A percentile compares a stretch with the other conserved stretches of the same genome.
These are phyloP conservation scores for Stegostoma tigrinum DNA, from an alignment of 2,113 vertebrate species.

Conservation along the genomic window DNA sequence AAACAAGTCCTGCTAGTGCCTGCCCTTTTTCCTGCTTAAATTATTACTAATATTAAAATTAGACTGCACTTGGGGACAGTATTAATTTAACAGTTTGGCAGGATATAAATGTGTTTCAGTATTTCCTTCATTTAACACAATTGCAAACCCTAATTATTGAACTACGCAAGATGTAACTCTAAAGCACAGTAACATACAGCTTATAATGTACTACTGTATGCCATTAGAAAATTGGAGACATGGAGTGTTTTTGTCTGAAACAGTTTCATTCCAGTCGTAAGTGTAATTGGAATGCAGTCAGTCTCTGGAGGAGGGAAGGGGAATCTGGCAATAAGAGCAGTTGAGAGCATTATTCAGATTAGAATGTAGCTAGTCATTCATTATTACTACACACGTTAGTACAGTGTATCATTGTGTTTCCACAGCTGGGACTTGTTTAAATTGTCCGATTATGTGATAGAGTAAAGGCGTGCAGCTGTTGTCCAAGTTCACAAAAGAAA, in stretches of 20 bases:
- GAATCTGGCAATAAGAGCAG: constrained; percentile 62
- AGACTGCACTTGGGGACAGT: too few species aligned
- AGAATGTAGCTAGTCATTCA: constrained; percentile 59
- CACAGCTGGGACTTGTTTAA: constrained; percentile 54
- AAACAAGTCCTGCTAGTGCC: neutral
- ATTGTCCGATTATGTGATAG: constrained; percentile 43
- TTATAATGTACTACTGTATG: constrained; percentile 30
- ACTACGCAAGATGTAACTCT: neutral
- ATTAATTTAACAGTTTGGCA: neutral
- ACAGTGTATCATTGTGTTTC: constrained; percentile 56
- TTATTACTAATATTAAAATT: neutral
- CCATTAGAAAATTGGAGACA: constrained; percentile 18
- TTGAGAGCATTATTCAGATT: constrained; percentile 64
- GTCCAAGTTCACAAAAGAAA: constrained; percentile 40
- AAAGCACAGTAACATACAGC: neutral
- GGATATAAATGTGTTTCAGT: neutral
- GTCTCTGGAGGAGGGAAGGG: constrained; percentile 60
- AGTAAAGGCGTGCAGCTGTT: constrained; percentile 52
- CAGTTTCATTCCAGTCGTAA: constrained; percentile 60
- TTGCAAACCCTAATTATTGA: neutral
- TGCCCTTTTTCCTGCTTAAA: neutral
- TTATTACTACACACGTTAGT: constrained; percentile 54
- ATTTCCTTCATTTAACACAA: neutral
- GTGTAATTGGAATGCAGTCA: constrained; percentile 64
- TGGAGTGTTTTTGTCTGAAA: constrained; percentile 40